Percentiles rank a stretch among this genome's conserved stretches.
Conservation (phyloP, 1,140 invertebrate species). For the Aphelenchoides fujianensis region DNA sequence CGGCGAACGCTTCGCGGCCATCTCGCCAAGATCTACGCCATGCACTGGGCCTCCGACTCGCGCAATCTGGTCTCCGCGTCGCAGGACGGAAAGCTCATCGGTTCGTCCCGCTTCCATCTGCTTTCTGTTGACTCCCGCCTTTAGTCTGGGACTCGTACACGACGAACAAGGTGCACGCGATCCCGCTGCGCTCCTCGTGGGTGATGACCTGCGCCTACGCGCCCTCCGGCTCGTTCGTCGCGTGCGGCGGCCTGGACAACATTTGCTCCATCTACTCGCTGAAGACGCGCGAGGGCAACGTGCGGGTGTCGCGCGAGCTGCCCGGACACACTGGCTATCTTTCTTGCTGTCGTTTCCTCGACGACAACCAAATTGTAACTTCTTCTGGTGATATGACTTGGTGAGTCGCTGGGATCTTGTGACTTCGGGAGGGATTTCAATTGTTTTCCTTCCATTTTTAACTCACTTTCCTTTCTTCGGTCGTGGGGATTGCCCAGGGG, state of each 20-base stretch:
- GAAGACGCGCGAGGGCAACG: slow-evolving; percentile 94
- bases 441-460: no score
- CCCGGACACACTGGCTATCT: slow-evolving; percentile 95
- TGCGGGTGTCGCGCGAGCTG: slow-evolving; percentile 87
- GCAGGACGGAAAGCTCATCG: slow-evolving; percentile 84
- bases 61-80: slow-evolving; percentile 90
- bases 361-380: slow-evolving; percentile 98
- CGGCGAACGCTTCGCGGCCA: slow-evolving; percentile 89
- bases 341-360: slow-evolving; percentile 94
- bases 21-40: slow-evolving; percentile 97
- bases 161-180: slow-evolving; percentile 78
- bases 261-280: slow-evolving; percentile 95
- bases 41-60: slow-evolving; percentile 97
- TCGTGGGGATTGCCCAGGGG: no score
- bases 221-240: slow-evolving; percentile 90
- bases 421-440: no score
- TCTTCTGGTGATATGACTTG: slow-evolving; percentile 97
- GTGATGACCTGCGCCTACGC: slow-evolving; percentile 99
- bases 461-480: no score
- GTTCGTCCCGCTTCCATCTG: slow-evolving; percentile 70
- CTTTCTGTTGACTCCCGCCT: not conserved
- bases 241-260: slow-evolving; percentile 95
- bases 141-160: slow-evolving; percentile 98
- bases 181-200: slow-evolving; percentile 93
- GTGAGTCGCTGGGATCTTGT: slow-evolving; percentile 68